phyloP scores from a whole-genome alignment of 2,888 invertebrate genomes.

The Agrenia bidenticulata region DNA sequence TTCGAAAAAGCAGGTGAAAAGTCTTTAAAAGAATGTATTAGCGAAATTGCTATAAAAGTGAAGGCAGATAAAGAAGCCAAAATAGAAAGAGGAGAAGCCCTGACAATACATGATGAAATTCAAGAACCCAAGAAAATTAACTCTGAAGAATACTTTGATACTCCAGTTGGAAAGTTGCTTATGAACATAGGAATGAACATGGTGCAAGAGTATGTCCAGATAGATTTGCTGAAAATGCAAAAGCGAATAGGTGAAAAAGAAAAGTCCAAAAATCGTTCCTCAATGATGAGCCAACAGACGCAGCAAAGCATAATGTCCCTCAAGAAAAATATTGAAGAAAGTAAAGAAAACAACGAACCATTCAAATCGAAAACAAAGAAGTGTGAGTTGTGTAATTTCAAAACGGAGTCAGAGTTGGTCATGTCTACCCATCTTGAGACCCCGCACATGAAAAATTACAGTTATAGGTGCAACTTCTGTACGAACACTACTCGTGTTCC shows the following conservation, averaged over 20 bases:
- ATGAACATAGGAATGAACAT: slow-evolving; percentile 86
- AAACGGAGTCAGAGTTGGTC: slow-evolving; percentile 78
- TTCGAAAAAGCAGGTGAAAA: slow-evolving; percentile 72
- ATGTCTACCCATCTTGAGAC: slow-evolving; percentile 86
- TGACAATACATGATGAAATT: slow-evolving; percentile 54
- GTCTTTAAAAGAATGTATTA: slow-evolving; percentile 62
- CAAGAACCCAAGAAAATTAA: slow-evolving; percentile 53
- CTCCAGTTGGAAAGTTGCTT: slow-evolving; percentile 85
- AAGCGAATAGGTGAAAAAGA: slow-evolving; percentile 77
- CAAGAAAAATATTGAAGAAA: slow-evolving; percentile 79
- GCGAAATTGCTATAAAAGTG: slow-evolving; percentile 52
- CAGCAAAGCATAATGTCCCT: slow-evolving; percentile 78
- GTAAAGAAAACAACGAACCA: slow-evolving; percentile 80
- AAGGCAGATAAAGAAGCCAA: slow-evolving; percentile 44
- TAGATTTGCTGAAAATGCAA: slow-evolving; percentile 84
- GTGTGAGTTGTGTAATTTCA: slow-evolving; percentile 86
- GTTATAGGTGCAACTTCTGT: slow-evolving; percentile 76
- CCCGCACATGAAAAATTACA: slow-evolving; percentile 84
- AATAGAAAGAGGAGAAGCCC: slow-evolving; percentile 42
- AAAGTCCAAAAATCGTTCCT: slow-evolving; percentile 64
- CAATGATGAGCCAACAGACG: slow-evolving; percentile 58
- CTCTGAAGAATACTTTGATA: slow-evolving; percentile 69
- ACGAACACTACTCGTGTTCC: slow-evolving; percentile 77
- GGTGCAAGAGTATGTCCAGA: slow-evolving; percentile 89
- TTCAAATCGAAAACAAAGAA: slow-evolving; percentile 73